A percentile compares a stretch with the other conserved stretches of the same genome.
phyloP scores from a whole-genome alignment of 1,140 invertebrate species.

The Ceratosolen solmsi region DNA sequence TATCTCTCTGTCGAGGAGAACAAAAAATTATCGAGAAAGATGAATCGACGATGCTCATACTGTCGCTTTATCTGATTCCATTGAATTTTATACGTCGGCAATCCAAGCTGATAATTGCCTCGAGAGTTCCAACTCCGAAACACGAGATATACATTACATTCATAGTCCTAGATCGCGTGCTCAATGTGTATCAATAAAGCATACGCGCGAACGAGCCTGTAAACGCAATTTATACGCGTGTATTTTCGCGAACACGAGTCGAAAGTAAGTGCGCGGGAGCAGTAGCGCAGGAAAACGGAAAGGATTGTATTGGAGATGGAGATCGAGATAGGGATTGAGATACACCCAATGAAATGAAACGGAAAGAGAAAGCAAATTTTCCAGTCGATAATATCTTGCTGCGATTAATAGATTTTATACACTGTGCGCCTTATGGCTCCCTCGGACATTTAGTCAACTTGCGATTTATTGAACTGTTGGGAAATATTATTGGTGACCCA shows the following conservation, averaged over 20 bases:
- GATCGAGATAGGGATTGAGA: slow-evolving; percentile 43
- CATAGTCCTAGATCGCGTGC: neutral
- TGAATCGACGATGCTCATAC: neutral
- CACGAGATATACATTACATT: neutral
- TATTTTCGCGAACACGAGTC: neutral
- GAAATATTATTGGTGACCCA: neutral
- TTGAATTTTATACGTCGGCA: neutral
- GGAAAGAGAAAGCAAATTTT: slow-evolving; percentile 45
- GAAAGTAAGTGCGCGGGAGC: neutral
- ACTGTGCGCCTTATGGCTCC: too few species aligned
- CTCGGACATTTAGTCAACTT: neutral
- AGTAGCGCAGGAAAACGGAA: neutral
- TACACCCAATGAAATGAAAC: slow-evolving; percentile 25
- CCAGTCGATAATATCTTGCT: neutral
- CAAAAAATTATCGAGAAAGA: neutral
- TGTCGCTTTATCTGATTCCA: neutral
- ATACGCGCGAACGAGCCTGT: slow-evolving; percentile 3
- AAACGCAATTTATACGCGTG: slow-evolving; percentile 31
- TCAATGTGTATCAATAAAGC: slow-evolving; percentile 1
- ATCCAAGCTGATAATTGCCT: neutral
- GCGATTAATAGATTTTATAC: neutral
- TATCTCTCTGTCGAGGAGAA: neutral
- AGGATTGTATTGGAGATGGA: slow-evolving; percentile 33
- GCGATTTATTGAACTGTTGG: neutral
- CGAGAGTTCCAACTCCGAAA: too few species aligned